Conservation (phyloP, 2,797 vertebrate species). For the Spea hammondii region DNA sequence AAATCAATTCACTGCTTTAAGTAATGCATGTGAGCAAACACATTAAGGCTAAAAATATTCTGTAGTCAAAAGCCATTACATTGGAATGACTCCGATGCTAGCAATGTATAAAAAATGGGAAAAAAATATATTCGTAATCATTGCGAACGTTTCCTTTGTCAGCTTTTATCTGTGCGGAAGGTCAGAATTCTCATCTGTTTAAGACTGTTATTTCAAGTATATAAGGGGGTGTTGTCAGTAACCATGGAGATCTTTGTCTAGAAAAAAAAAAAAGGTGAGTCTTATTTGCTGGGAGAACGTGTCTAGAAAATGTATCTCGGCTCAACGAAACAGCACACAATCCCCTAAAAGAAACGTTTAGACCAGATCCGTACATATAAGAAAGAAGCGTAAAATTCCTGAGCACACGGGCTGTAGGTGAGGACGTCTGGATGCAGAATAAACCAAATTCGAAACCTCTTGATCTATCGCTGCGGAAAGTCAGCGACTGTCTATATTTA, state of each 20-base stretch:
- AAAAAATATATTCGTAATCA: neutral
- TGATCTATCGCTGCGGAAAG: slow-evolving; percentile 12
- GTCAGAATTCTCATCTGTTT: slow-evolving; percentile 38
- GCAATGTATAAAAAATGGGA: neutral
- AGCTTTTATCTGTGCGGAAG: slow-evolving; percentile 21
- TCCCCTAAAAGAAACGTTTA: neutral
- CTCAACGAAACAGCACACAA: slow-evolving; percentile 28
- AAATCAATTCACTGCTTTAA: neutral
- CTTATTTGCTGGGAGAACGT: slow-evolving; percentile 39
- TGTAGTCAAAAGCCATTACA: neutral
- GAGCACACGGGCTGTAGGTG: slow-evolving; percentile 3
- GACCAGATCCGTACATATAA: neutral
- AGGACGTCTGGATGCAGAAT: neutral
- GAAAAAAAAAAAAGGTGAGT: slow-evolving; percentile 48
- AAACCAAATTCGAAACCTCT: neutral
- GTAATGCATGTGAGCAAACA: neutral
- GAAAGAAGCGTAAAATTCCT: slow-evolving; percentile 9
- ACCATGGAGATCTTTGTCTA: slow-evolving; percentile 42
- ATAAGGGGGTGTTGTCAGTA: slow-evolving; percentile 29
- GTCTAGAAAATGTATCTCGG: slow-evolving; percentile 3
- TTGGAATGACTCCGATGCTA: neutral
- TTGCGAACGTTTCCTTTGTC: slow-evolving; percentile 29
- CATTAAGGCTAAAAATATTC: neutral
- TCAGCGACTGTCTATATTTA: slow-evolving; percentile 32
- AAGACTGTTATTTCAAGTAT: slow-evolving; percentile 42